A percentile compares a stretch with the other conserved stretches of the same genome.
Evolutionary conservation across 2,113 vertebrate genomes (phyloP).

Genomic region (Pluvianellus socialis): DNA sequence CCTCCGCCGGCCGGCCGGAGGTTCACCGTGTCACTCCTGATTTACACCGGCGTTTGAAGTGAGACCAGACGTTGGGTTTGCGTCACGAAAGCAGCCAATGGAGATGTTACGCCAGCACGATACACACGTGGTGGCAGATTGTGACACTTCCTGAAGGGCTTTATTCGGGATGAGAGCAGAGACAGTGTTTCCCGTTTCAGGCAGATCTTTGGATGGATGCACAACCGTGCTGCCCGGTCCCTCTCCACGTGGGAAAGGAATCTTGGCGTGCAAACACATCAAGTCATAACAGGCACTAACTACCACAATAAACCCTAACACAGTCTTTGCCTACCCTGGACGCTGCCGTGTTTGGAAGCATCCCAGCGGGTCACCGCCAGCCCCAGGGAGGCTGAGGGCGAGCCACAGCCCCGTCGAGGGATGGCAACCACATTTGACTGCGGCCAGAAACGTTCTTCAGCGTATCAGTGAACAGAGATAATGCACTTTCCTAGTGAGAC

Average conservation of each 20-base stretch:
- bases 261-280: background rate
- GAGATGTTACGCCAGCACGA: background rate
- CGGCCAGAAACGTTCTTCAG: background rate
- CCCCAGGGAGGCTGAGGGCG: background rate
- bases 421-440: background rate
- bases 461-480: background rate
- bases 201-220: background rate
- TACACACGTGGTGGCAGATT: background rate
- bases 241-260: background rate
- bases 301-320: background rate
- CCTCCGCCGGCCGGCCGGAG: background rate
- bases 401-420: background rate
- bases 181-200: background rate
- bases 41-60: background rate
- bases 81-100: background rate
- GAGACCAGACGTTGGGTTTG: background rate
- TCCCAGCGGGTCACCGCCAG: background rate
- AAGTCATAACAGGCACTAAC: background rate
- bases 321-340: background rate
- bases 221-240: background rate
- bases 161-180: background rate
- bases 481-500: background rate
- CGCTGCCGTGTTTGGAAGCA: background rate
- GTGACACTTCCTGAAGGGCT: background rate
- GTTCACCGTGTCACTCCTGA: background rate